Base-by-base conservation (phyloP, 2,888 invertebrate species). In the Pristionchus fissidentatus region DNA sequence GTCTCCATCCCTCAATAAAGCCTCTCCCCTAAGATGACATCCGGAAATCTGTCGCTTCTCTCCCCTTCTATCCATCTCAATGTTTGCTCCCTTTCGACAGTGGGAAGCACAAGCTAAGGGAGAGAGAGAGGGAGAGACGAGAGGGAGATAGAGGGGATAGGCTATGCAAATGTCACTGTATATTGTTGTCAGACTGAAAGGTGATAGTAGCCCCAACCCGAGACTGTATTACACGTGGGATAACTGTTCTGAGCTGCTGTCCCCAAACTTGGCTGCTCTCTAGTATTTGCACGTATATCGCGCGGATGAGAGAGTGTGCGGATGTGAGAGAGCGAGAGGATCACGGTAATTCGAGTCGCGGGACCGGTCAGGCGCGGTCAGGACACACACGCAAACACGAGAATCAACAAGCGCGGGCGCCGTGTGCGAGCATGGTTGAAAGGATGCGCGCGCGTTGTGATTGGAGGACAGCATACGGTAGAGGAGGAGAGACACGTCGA, bases 131-230 rank as follows among this genome's bases (percentile, higher is more conserved):
- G 26, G 46, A 75, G 43, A 46, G 15, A 13, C 38, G 29, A 46
- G 75, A 46, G 46, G 43, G 46, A 10, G 78, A 52, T 49, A 35
- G 52, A 75, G 29, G 78, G 78, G 78, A 52, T 78, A 78, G 78
- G 78, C 78, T 78, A 78, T 78, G 78, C 78, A 78, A 78, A 78
- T 78, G 78, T 35, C 41, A 75, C 46, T 75, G 75, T 43, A 75
- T 75, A 38, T 38, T n/a, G 26, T 19, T 75, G 29, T 75, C 5
- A 8, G 46, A 26, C 46, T 66, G 66, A 66, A 66, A 66, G 66
- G 66, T 66, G 66, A 66, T 66, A 66, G 35, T 41, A 38, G n/a
- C 55, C 55, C 4, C 55, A 19, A 66, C 22, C 32, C 41, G 66
- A 52, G 52, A 78, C 38, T 55, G 35, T 55, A 52, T 55, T 78